phyloP scores from a whole-genome alignment of 2,797 vertebrate genomes.

The Enteromius argenteus region DNA sequence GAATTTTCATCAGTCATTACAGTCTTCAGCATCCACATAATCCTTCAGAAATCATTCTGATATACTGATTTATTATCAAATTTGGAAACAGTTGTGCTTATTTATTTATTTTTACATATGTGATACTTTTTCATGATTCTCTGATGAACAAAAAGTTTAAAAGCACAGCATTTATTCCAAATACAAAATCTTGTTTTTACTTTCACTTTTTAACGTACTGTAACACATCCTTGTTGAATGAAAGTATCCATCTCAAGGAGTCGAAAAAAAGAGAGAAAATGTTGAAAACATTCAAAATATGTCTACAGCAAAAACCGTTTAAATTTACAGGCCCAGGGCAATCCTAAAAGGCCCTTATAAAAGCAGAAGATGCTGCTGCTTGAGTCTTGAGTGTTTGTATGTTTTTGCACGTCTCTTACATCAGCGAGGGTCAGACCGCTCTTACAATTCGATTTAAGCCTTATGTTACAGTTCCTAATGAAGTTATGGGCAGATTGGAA shows the following conservation, averaged over 20 bases:
- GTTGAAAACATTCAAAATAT: neutral
- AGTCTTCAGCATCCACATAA: neutral
- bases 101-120: neutral
- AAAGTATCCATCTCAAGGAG: neutral
- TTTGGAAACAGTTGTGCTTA: neutral
- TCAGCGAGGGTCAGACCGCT: neutral
- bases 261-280: neutral
- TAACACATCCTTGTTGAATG: neutral
- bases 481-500: neutral
- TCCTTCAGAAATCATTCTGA: neutral
- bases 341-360: neutral
- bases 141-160: neutral
- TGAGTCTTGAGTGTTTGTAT: neutral
- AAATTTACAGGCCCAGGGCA: neutral
- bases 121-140: neutral
- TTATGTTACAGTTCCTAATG: conserved; percentile 2
- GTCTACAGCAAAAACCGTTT: neutral
- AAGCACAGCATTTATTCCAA: neutral
- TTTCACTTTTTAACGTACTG: neutral
- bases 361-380: neutral
- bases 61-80: neutral
- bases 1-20: neutral
- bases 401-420: conserved; percentile 6
- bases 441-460: neutral
- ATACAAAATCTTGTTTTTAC: neutral